Percentiles rank a stretch among this genome's conserved stretches.
Evolutionary conservation across 1,140 invertebrate genomes (phyloP).

Genomic region (Bicyclus anynana): DNA sequence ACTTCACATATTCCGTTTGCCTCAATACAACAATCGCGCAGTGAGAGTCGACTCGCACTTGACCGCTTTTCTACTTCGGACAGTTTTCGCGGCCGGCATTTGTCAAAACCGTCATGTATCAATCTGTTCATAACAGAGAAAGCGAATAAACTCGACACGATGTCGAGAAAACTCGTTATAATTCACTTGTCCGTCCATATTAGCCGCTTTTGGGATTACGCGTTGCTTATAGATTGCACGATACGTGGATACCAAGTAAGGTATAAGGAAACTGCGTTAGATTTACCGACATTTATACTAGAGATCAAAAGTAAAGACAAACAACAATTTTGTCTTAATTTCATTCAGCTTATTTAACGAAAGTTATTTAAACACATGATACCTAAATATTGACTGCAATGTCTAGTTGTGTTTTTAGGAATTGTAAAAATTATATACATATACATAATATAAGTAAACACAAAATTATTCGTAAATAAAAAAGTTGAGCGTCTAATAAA

Average conservation of each 20-base stretch:
- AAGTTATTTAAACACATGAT: too few species aligned
- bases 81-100: slow-evolving; percentile 8
- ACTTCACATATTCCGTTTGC: too few species aligned
- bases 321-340: too few species aligned
- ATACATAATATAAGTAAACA: too few species aligned
- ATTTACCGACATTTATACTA: too few species aligned
- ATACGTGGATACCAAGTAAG: background rate
- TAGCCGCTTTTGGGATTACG: slow-evolving; percentile 15
- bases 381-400: too few species aligned
- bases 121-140: slow-evolving; percentile 28
- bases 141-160: slow-evolving; percentile 32
- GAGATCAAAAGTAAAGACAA: too few species aligned
- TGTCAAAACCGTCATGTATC: slow-evolving; percentile 21
- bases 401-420: too few species aligned
- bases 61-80: background rate
- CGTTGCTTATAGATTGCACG: slow-evolving; percentile 1
- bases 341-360: too few species aligned
- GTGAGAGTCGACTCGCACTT: background rate
- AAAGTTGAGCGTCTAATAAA: too few species aligned
- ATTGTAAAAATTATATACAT: too few species aligned
- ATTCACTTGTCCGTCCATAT: slow-evolving; percentile 38
- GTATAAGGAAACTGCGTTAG: background rate
- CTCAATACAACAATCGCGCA: background rate
- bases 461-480: too few species aligned
- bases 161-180: slow-evolving; percentile 42